Evolutionary conservation across 2,113 vertebrate genomes (phyloP).

Genomic region (Emydocephalus ijimae): DNA sequence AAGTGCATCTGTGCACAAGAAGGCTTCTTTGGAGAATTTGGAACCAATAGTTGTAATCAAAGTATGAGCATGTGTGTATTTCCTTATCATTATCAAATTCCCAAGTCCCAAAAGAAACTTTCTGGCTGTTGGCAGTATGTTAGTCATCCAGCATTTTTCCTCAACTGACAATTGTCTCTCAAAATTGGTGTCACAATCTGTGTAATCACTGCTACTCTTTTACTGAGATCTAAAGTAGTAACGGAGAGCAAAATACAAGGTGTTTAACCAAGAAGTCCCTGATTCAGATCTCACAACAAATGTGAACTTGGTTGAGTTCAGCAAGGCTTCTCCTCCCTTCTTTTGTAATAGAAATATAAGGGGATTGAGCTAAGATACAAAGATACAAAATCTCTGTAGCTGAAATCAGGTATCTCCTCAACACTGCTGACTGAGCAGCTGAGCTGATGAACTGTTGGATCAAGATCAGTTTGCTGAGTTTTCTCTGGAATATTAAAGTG

Average conservation of each 20-base stretch:
- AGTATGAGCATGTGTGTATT: not conserved
- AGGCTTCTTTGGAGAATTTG: not conserved
- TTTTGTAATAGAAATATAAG: not conserved
- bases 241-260: not conserved
- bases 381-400: not conserved
- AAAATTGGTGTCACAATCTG: not conserved
- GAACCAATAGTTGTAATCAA: not conserved
- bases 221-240: not conserved
- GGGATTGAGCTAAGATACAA: not conserved
- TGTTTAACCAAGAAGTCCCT: not conserved
- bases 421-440: not conserved
- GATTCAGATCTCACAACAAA: not conserved
- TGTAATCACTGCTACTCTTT: not conserved
- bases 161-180: not conserved
- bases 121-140: not conserved
- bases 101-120: not conserved
- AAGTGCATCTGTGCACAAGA: not conserved
- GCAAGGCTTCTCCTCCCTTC: not conserved
- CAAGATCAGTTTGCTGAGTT: not conserved
- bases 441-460: not conserved
- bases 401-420: not conserved
- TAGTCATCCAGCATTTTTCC: not conserved
- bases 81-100: not conserved
- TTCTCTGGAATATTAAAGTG: not conserved
- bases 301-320: not conserved